Percentiles rank a stretch among this genome's conserved stretches.
Evolutionary conservation across 2,113 vertebrate species (phyloP).

Genomic region (Hystrix cristata): DNA sequence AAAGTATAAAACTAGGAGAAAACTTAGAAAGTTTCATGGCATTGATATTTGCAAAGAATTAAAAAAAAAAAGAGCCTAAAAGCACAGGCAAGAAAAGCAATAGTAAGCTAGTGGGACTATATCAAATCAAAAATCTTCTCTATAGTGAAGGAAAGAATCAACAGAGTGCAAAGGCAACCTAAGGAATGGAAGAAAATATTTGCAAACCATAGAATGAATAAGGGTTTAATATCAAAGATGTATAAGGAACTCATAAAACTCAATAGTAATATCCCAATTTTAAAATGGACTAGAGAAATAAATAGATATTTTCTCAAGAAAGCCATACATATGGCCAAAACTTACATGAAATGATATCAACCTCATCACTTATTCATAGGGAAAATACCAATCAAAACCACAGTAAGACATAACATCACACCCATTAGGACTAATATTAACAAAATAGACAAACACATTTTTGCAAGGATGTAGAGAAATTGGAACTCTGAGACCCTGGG

Average conservation of each 20-base stretch:
- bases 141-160: background rate
- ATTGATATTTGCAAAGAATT: background rate
- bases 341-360: background rate
- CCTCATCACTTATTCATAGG: background rate
- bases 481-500: background rate
- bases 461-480: background rate
- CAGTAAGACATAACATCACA: background rate
- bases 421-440: background rate
- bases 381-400: background rate
- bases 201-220: background rate
- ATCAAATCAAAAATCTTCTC: background rate
- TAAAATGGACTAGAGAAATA: background rate
- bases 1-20: too few species aligned
- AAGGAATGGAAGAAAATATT: background rate
- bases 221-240: background rate
- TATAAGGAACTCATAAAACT: background rate
- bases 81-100: background rate
- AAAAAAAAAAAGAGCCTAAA: background rate
- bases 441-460: background rate
- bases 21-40: background rate
- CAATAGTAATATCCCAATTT: background rate
- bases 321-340: background rate
- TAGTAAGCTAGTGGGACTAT: background rate
- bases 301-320: background rate
- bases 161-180: background rate